phyloP scores from a whole-genome alignment of 2,888 invertebrate genomes.

The Rosalia funebris region DNA sequence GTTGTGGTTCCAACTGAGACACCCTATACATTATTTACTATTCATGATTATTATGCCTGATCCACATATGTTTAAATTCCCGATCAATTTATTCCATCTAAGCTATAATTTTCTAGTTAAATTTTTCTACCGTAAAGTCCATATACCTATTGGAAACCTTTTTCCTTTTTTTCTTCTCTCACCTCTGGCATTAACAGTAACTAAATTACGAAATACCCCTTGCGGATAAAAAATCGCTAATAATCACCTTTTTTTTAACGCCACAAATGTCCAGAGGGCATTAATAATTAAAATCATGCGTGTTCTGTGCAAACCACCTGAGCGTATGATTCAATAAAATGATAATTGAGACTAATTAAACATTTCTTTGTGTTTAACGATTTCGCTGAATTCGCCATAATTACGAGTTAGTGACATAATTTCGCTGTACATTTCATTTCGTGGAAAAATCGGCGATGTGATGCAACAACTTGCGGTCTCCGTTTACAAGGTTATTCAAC shows the following conservation, averaged over 20 bases:
- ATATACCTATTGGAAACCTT: neutral
- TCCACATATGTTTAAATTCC: too few species aligned
- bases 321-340: neutral
- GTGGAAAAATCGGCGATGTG: conserved; percentile 18
- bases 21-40: too few species aligned
- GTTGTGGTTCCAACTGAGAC: too few species aligned
- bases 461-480: conserved; percentile 13
- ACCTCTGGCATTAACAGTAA: neutral
- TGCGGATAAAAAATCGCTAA: conserved; percentile 3
- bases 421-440: conserved; percentile 7
- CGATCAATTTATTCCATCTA: too few species aligned
- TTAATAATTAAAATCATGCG: neutral
- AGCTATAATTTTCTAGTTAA: neutral
- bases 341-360: neutral
- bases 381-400: neutral
- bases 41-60: too few species aligned
- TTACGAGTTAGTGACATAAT: neutral
- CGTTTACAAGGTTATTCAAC: conserved; percentile 24
- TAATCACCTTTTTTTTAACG: neutral
- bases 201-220: neutral
- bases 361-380: neutral
- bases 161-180: neutral
- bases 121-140: neutral
- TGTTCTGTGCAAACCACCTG: neutral
- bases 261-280: neutral